phyloP scores from a whole-genome alignment of 2,113 vertebrate genomes.

The Notechis scutatus region DNA sequence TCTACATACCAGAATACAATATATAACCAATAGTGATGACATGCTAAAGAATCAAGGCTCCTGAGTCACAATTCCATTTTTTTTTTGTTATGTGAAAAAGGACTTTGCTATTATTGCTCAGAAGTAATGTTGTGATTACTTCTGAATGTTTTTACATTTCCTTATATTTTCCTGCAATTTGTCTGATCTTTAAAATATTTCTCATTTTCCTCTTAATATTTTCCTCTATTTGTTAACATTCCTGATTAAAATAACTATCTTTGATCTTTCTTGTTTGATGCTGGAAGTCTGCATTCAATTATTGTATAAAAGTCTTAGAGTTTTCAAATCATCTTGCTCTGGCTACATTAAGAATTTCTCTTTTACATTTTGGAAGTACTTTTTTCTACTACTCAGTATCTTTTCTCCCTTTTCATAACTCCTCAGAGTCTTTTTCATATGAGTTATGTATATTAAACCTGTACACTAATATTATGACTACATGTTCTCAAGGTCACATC shows the following conservation, averaged over 20 bases:
- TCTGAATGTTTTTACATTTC: not conserved
- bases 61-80: not conserved
- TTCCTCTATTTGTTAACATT: not conserved
- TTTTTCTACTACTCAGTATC: not conserved
- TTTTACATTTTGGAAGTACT: not conserved
- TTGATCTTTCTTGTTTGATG: not conserved
- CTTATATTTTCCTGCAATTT: not conserved
- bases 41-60: not conserved
- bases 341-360: not conserved
- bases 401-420: not conserved
- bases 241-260: not conserved
- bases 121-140: not conserved
- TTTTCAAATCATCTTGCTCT: not conserved
- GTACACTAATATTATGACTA: not conserved
- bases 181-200: not conserved
- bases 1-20: not conserved
- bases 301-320: not conserved
- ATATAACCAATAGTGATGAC: not conserved
- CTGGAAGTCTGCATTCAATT: not conserved
- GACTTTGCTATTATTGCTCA: not conserved
- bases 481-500: not conserved
- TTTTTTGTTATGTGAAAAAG: not conserved
- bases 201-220: not conserved
- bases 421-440: not conserved
- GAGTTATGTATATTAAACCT: not conserved